Evolutionary conservation across 2,797 vertebrate species (phyloP).

Genomic region (Malurus leucopterus): DNA sequence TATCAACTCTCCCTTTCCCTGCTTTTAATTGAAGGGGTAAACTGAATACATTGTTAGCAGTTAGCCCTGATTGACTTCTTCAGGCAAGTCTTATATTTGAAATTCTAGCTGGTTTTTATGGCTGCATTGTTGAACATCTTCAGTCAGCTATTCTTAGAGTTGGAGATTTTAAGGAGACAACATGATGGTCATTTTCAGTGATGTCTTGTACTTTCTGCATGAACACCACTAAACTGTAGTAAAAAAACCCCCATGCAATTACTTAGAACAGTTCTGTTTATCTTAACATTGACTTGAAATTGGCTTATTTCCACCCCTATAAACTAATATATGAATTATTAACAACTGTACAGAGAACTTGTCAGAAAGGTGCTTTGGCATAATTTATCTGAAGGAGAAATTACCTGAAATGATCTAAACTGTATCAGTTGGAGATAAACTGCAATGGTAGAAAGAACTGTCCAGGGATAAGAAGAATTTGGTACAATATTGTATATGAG

Average conservation of each 20-base stretch:
- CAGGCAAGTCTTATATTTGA: neutral
- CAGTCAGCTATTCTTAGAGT: neutral
- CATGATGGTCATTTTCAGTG: neutral
- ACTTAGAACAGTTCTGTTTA: neutral
- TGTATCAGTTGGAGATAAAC: neutral
- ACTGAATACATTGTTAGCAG: neutral
- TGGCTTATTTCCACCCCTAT: neutral
- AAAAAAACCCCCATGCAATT: neutral
- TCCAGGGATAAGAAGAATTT: neutral
- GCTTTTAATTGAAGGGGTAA: neutral
- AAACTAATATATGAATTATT: neutral
- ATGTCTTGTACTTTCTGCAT: neutral
- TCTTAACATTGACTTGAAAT: neutral
- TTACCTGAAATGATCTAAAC: neutral
- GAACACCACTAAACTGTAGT: neutral
- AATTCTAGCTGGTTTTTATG: neutral
- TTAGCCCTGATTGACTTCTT: neutral
- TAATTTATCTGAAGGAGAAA: neutral
- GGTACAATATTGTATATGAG: neutral
- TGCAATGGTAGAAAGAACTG: neutral
- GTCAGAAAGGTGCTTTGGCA: neutral
- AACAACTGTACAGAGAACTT: neutral
- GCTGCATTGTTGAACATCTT: neutral
- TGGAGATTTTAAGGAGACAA: neutral
- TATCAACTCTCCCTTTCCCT: neutral